Evolutionary conservation across 1,140 invertebrate species (phyloP), one percentile per base, ranked within the genome.

Genomic region (Pseudomyrmex gracilis): DNA sequence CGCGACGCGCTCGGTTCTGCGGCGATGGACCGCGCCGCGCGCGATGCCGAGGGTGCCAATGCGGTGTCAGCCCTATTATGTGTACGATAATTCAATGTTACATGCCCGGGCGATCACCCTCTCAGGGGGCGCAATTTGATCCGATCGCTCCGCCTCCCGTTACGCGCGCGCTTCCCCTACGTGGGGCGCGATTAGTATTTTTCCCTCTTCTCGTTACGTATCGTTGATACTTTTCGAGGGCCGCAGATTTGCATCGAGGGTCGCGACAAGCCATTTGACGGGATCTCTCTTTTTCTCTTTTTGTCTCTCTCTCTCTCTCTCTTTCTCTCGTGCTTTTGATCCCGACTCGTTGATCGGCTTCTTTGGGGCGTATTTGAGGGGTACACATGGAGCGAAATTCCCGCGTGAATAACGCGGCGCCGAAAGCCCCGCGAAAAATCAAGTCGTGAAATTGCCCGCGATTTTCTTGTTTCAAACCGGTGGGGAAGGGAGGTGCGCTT

Each of bases 31-130:
- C 68, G 58, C 66, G 76, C 12, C 34, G 60, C 68, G 58, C 64
- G 76, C 12, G 22, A 70, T 45, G 73, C 34, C 22, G 61, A 74
- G 84, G 87, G 84, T 60, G 87, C 87, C 87, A 82, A 89, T 87
- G 86, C 86, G 86, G 83, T 85, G 86, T 88, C 87, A 88, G 83
- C 86, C 87, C 84, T 88, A 88, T 89, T 89, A 89, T 89, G 87
- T 84, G 73, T 89, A 89, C 87, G 61, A 89, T 89, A 89, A 89
- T 89, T 89, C 87, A 84, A 86, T 82, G 87, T 86, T 89, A 77
- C 82, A 68, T 15, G 63, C 49, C 55, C 68, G 17, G 20, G n/a
- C 57, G 77, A 53, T 71, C 45, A 87, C 60, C 57, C 73, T 85
- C 55, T 17, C 61, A 34, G 34, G 34, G 34, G 57, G 58, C 58